phyloP scores from a whole-genome alignment of 1,140 invertebrate species.

The Drusus annulatus region DNA sequence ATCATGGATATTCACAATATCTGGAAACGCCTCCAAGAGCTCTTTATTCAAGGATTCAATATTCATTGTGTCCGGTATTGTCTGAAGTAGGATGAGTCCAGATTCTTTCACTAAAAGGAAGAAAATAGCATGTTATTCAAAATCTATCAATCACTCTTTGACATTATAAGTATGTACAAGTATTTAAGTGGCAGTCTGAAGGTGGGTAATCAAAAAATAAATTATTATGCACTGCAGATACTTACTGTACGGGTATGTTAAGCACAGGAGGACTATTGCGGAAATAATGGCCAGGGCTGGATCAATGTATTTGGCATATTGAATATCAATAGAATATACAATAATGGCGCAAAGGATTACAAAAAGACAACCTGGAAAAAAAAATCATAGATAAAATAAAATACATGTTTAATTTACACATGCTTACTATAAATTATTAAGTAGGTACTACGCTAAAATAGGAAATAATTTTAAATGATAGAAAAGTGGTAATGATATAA shows the following conservation, averaged over 20 bases:
- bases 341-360: conserved; percentile 79
- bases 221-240: conserved; percentile 55
- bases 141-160: conserved; percentile 6
- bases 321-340: conserved; percentile 75
- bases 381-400: conserved; percentile 52
- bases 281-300: conserved; percentile 80
- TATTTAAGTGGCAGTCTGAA: background rate
- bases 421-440: no score
- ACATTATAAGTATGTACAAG: background rate
- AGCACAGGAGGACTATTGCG: conserved; percentile 73
- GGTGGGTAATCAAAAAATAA: no score
- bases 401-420: conserved; percentile 10
- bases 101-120: conserved; percentile 81
- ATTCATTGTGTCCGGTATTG: conserved; percentile 85
- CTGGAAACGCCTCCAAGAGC: conserved; percentile 81
- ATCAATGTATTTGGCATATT: conserved; percentile 81
- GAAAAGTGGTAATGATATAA: no score
- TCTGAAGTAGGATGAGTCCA: conserved; percentile 84
- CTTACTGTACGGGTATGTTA: conserved; percentile 85
- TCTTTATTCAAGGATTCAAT: conserved; percentile 78
- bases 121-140: conserved; percentile 39
- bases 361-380: conserved; percentile 74
- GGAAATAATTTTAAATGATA: no score
- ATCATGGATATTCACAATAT: conserved; percentile 85
- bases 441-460: no score